A percentile compares a stretch with the other conserved stretches of the same genome.
phyloP scores from a whole-genome alignment of 2,888 invertebrate species.

The Baronia brevicornis region DNA sequence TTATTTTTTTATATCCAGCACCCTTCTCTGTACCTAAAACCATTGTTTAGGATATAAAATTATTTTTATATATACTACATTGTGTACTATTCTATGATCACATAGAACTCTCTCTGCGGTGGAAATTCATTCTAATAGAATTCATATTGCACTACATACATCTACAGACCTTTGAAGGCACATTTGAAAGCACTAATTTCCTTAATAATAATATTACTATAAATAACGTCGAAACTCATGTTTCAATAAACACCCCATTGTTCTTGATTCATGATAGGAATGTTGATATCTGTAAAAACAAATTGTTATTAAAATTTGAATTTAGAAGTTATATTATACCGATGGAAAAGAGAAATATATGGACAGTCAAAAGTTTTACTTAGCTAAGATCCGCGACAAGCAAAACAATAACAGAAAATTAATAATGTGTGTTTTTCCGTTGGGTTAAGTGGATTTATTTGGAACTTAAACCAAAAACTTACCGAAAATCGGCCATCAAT shows the following conservation, averaged over 20 bases:
- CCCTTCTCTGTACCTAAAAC: constrained; percentile 1
- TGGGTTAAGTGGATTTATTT: too few relatives aligned
- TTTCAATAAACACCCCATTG: constrained; percentile 1
- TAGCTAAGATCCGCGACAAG: too few relatives aligned
- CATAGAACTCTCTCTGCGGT: constrained; percentile 22
- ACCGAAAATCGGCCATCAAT: too few relatives aligned
- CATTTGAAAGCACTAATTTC: constrained; percentile 48
- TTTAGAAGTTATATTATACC: too few relatives aligned
- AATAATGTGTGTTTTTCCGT: too few relatives aligned
- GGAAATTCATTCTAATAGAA: constrained; percentile 22
- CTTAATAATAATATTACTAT: constrained; percentile 13
- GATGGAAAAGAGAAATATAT: too few relatives aligned
- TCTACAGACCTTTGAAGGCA: constrained; percentile 59
- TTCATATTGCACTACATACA: constrained; percentile 37
- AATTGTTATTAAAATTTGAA: background rate
- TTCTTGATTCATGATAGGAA: constrained; percentile 5
- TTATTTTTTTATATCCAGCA: constrained; percentile 3
- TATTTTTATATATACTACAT: constrained; percentile 36
- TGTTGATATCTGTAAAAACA: constrained; percentile 14
- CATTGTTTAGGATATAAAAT: constrained; percentile 13
- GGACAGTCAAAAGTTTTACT: too few relatives aligned
- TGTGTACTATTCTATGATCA: constrained; percentile 24
- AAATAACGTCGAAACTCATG: constrained; percentile 10
- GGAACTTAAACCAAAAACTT: too few relatives aligned
- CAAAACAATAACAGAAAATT: too few relatives aligned